These are phyloP conservation scores for Phataginus tetradactyla DNA, from an alignment of 2,797 vertebrate species.

Conservation along the genomic window DNA sequence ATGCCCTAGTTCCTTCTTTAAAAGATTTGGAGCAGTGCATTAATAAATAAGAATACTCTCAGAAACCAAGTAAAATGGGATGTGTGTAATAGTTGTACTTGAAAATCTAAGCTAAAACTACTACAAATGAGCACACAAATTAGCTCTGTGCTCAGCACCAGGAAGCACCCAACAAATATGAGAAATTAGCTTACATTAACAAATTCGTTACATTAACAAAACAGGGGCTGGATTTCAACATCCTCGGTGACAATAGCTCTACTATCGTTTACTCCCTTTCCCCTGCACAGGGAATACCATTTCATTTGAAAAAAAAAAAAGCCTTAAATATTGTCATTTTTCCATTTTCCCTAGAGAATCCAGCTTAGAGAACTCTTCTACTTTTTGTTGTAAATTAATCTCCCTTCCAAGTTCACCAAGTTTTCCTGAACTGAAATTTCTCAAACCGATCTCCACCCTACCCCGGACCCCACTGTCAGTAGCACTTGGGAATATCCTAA, in stretches of 20 bases:
- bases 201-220: neutral
- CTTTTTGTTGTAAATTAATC: constrained; percentile 21
- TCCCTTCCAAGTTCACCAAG: constrained; percentile 30
- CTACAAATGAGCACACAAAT: constrained; percentile 1
- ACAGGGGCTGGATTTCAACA: neutral
- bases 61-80: constrained; percentile 34
- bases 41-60: constrained; percentile 45
- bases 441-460: neutral
- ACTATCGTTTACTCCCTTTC: neutral
- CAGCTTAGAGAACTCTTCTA: neutral
- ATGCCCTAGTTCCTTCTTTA: neutral
- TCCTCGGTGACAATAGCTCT: neutral
- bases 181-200: neutral
- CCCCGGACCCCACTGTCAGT: neutral
- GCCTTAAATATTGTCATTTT: neutral
- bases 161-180: neutral
- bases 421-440: constrained; percentile 37
- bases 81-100: neutral
- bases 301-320: neutral
- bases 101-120: constrained; percentile 5
- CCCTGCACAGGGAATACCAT: neutral
- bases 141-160: neutral
- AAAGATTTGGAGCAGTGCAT: neutral
- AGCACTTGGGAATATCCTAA: neutral
- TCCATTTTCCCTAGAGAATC: constrained; percentile 23